phyloP scores from a whole-genome alignment of 2,113 vertebrate genomes.

The Macrotus californicus region DNA sequence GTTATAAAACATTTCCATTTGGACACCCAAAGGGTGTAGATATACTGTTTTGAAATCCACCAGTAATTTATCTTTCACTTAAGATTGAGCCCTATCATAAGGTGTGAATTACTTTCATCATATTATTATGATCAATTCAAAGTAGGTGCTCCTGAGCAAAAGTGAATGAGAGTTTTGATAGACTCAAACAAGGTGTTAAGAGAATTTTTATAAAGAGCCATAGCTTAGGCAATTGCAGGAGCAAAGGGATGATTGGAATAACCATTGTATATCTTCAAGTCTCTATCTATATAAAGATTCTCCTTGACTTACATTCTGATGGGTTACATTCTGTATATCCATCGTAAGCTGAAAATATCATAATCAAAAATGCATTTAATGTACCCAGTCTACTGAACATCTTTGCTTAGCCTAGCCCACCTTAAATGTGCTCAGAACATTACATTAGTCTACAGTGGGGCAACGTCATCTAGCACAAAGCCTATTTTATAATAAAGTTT shows the following conservation, averaged over 20 bases:
- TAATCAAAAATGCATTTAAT: background rate
- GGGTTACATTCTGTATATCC: background rate
- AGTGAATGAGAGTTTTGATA: background rate
- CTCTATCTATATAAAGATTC: background rate
- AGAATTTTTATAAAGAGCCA: background rate
- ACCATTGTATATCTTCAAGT: background rate
- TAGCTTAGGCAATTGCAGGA: background rate
- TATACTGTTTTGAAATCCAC: background rate
- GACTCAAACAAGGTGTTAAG: background rate
- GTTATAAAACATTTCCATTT: background rate
- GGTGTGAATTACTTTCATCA: constrained; percentile 1
- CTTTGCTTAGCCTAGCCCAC: background rate
- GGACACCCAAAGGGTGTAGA: background rate
- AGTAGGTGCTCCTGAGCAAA: background rate
- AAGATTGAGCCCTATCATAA: background rate
- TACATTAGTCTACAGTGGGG: no score
- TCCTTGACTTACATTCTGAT: background rate
- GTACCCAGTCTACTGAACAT: background rate
- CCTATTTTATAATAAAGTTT: background rate
- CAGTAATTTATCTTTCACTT: constrained; percentile 21
- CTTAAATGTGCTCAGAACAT: background rate
- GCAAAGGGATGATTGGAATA: background rate
- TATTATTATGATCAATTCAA: background rate
- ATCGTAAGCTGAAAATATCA: background rate
- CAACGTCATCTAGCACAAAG: background rate